Conservation (phyloP, 2,888 invertebrate genomes). For the Hyppa rectilinea region DNA sequence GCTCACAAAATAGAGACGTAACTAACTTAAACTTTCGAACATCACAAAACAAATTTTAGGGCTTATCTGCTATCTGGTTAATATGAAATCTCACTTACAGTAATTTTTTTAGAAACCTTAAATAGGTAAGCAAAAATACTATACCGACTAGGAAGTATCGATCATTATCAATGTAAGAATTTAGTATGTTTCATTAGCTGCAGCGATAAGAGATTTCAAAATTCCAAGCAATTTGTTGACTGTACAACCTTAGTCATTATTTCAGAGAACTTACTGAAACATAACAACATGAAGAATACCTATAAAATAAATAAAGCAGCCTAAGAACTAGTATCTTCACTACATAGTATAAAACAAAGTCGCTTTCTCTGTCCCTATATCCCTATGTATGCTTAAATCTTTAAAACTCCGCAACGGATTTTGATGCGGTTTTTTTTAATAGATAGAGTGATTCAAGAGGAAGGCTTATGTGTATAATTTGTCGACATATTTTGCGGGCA, state of each 20-base stretch:
- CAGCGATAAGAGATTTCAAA: conserved; percentile 33
- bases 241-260: conserved; percentile 40
- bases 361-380: no score
- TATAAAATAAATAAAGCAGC: background rate
- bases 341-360: no score
- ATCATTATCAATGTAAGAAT: conserved; percentile 19
- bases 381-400: no score
- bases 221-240: conserved; percentile 21
- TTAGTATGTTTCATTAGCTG: conserved; percentile 31
- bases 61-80: no score
- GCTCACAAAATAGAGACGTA: no score
- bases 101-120: background rate
- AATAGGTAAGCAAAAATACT: background rate
- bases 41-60: no score
- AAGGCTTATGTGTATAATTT: no score
- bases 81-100: background rate
- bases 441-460: no score
- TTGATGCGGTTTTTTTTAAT: no score
- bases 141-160: background rate
- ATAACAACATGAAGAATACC: conserved; percentile 5
- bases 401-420: no score
- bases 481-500: no score
- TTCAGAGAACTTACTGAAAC: conserved; percentile 42
- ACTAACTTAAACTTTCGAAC: background rate
- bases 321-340: no score